A percentile compares a stretch with the other conserved stretches of the same genome.
phyloP scores from a whole-genome alignment of 2,888 invertebrate species.

The Crepidodera aurea region DNA sequence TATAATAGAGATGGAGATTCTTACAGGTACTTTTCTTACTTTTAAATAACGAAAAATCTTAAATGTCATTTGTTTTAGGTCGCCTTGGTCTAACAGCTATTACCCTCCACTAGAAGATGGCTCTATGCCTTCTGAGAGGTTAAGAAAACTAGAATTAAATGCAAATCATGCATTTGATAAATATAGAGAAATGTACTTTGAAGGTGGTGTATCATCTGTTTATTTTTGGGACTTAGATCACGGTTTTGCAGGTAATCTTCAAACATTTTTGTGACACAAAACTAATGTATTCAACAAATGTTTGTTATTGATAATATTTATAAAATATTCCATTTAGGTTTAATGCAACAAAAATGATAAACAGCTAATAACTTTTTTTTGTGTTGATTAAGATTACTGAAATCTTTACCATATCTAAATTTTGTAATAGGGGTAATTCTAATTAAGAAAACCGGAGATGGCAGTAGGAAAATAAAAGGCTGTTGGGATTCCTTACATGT shows the following conservation, averaged over 20 bases:
- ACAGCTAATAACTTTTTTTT: no score
- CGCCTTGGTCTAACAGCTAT: constrained; percentile 99
- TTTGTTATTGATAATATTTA: no score
- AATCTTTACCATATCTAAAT: no score
- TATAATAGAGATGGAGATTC: constrained; percentile 97
- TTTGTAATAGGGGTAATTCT: constrained; percentile 83
- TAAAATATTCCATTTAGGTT: no score
- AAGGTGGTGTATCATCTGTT: constrained; percentile 98
- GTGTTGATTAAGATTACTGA: no score
- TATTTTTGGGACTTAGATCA: constrained; percentile 99
- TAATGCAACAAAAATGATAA: no score
- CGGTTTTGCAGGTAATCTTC: constrained; percentile 86
- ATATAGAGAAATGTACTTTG: constrained; percentile 99
- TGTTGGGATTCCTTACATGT: constrained; percentile 99
- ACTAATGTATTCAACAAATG: no score
- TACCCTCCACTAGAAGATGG: constrained; percentile 98
- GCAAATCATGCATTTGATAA: constrained; percentile 99
- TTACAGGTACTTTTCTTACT: constrained; percentile 83
- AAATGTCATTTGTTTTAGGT: constrained; percentile 62
- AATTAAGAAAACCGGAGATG: constrained; percentile 98
- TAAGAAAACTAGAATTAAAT: constrained; percentile 95
- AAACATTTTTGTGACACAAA: no score
- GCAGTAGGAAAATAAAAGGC: constrained; percentile 97
- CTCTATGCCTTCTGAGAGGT: constrained; percentile 95
- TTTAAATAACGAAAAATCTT: neutral